Conservation (phyloP, 2,797 vertebrate species). For the Macropus fuliginosus region DNA sequence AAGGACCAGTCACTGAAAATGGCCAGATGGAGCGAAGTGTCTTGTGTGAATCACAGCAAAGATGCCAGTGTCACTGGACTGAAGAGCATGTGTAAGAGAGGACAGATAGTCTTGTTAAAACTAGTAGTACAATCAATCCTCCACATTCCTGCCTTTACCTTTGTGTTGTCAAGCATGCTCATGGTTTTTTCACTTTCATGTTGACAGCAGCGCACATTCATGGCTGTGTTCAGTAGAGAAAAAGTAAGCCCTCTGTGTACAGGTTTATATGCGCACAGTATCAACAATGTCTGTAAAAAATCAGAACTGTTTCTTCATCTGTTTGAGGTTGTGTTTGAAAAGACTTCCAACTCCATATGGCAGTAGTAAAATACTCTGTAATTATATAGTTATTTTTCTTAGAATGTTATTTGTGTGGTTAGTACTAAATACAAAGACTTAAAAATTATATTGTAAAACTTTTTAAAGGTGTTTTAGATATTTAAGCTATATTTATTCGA, state of each 20-base stretch:
- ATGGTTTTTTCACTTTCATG: background rate
- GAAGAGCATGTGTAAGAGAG: background rate
- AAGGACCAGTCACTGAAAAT: background rate
- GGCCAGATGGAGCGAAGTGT: background rate
- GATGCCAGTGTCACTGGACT: background rate
- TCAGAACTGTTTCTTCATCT: slow-evolving; percentile 58
- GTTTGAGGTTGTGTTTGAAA: slow-evolving; percentile 48
- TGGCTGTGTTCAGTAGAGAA: background rate
- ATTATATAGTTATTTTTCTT: slow-evolving; percentile 30
- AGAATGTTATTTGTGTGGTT: slow-evolving; percentile 27
- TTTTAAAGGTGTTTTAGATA: slow-evolving; percentile 21
- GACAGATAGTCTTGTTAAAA: background rate
- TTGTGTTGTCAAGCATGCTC: background rate
- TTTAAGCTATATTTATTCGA: slow-evolving; percentile 16
- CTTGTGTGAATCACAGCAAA: background rate
- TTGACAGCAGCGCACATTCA: background rate
- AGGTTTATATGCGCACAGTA: background rate
- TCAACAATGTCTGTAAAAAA: slow-evolving; percentile 35
- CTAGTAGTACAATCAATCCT: background rate
- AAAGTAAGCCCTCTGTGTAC: background rate
- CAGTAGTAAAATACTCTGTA: slow-evolving; percentile 34
- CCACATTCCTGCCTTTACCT: background rate
- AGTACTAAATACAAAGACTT: slow-evolving; percentile 44
- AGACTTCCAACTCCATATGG: slow-evolving; percentile 21
- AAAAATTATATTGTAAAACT: slow-evolving; percentile 29